Conservation (phyloP, 2,797 vertebrate species). For the Danio aesculapii region DNA sequence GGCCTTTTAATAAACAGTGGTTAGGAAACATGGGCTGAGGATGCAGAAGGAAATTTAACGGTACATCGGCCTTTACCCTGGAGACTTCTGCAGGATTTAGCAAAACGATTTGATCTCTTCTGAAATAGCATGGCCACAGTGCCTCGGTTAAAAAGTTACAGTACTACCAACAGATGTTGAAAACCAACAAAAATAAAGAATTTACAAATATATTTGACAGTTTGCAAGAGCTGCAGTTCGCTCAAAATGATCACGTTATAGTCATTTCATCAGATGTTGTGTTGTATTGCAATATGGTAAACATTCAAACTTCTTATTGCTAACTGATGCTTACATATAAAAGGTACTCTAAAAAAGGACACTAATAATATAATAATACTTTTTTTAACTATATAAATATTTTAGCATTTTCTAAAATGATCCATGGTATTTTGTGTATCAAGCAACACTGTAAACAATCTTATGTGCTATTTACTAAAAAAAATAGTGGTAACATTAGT, state of each 20-base stretch:
- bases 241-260: not conserved
- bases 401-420: no score
- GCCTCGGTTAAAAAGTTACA: not conserved
- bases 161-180: not conserved
- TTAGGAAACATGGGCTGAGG: conserved; percentile 18
- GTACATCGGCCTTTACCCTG: conserved; percentile 4
- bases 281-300: not conserved
- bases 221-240: not conserved
- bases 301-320: not conserved
- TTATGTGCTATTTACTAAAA: no score
- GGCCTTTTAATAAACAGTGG: conserved; percentile 20
- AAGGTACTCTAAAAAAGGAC: not conserved
- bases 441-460: no score
- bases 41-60: conserved; percentile 18
- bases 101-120: conserved; percentile 15
- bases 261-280: not conserved
- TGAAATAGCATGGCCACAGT: not conserved
- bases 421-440: no score
- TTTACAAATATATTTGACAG: not conserved
- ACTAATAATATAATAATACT: not conserved
- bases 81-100: conserved; percentile 20
- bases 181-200: not conserved
- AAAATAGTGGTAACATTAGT: no score
- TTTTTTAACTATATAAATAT: no score
- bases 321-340: not conserved